Evolutionary conservation across 2,113 vertebrate genomes (phyloP), one percentile per base, ranked within the genome.

Genomic region (Strix uralensis): DNA sequence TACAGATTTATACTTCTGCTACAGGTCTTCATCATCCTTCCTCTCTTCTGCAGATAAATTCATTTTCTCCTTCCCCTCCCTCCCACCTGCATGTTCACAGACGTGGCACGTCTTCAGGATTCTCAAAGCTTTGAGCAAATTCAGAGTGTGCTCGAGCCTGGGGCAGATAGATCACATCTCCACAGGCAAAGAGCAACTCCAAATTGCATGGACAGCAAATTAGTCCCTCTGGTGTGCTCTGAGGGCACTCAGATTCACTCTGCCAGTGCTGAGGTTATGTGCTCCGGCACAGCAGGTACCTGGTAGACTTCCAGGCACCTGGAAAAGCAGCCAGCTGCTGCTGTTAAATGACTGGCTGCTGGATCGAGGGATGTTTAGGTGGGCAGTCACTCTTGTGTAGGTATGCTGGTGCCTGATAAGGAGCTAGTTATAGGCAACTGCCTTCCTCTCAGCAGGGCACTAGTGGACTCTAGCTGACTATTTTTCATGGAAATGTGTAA

Each of bases 131-230:
- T 58, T 70, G 42, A 94, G 54, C 36, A 93, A 62, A 70, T 49
- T 1, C 7, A 6, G 12, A 51, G n/a, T 0, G 0, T n/a, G 38
- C 23, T 74, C 1, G 5, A 52, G 52, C 59, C 25, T 20, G 0
- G 0, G 47, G 22, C 29, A 63, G 40, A 32, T 34, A 58, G 75
- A 38, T 36, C 15, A 4, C 42, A n/a, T 8, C 42, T 81, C 59
- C 51, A 40, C 21, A 27, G 10, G 65, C 61, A 87, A 88, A 81
- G 26, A 67, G 18, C 69, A 84, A 36, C 18, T 23, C 59, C 52
- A 73, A 10, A 52, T 26, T 7, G 3, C 34, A 18, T 1, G 34
- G 47, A 70, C 51, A 74, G 42, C 4, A 21, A 54, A 23, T 67
- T 20, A 27, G 29, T 52, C 77, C 38, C 21, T 55, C 23, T 32